Evolutionary conservation across 2,113 vertebrate species (phyloP).

Genomic region (Ramphastos sulfuratus): DNA sequence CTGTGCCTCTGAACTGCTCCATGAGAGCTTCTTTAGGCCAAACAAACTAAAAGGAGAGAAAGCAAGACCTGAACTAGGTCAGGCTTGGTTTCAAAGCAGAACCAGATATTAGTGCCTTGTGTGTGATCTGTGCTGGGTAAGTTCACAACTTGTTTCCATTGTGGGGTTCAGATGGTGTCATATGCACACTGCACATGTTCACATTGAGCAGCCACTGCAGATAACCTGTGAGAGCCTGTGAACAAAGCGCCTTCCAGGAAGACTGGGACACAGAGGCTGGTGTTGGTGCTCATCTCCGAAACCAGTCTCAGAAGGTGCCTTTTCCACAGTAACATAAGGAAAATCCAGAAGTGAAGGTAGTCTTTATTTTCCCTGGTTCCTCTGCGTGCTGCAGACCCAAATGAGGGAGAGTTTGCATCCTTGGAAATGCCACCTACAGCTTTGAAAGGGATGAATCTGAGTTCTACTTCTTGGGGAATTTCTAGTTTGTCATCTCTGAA

Average conservation of each 20-base stretch:
- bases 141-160: not conserved
- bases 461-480: not conserved
- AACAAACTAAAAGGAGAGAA: not conserved
- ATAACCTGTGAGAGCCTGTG: not conserved
- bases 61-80: not conserved
- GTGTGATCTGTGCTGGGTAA: not conserved
- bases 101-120: not conserved
- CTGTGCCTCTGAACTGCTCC: not conserved
- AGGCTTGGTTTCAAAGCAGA: not conserved
- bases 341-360: not conserved
- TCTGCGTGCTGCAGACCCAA: not conserved
- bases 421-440: not conserved
- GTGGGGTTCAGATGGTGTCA: not conserved
- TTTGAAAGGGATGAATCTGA: not conserved
- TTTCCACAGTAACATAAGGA: not conserved
- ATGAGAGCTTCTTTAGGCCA: not conserved
- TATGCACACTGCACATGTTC: fast-evolving
- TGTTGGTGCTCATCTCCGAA: not conserved
- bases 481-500: not conserved
- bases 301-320: not conserved
- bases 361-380: not conserved
- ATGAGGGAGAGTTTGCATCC: not conserved
- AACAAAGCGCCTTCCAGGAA: not conserved
- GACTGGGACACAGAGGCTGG: not conserved
- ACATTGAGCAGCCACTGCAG: not conserved